These are phyloP conservation scores for Hirudinaria manillensis DNA, from an alignment of 2,888 invertebrate species.

Conservation along the genomic window DNA sequence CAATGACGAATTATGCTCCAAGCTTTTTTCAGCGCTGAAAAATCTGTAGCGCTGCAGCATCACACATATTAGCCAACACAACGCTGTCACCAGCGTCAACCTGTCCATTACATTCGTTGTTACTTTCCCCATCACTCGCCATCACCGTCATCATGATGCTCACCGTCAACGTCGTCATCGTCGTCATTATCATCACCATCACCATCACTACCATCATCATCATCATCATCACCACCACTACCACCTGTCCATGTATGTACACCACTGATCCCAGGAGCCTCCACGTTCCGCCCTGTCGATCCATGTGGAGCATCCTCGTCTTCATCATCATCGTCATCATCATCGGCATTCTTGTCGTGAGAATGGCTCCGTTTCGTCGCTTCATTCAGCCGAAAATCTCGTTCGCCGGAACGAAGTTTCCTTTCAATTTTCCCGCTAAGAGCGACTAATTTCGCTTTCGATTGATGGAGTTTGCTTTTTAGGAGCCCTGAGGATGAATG, in stretches of 20 bases:
- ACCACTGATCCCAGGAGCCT: conserved; percentile 75
- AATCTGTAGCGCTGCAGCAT: too few species aligned
- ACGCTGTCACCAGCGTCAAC: background rate
- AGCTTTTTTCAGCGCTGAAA: too few species aligned
- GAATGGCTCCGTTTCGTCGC: too few species aligned
- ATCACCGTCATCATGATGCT: background rate
- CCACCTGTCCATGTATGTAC: conserved; percentile 72
- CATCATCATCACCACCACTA: conserved; percentile 24
- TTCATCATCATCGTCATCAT: conserved; percentile 8
- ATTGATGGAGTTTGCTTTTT: too few species aligned
- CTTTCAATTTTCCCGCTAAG: too few species aligned
- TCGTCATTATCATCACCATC: conserved; percentile 24
- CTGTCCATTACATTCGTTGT: background rate
- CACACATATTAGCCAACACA: background rate
- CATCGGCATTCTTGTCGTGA: conserved; percentile 14
- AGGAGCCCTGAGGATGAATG: too few species aligned
- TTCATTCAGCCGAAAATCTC: too few species aligned
- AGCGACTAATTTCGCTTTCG: too few species aligned
- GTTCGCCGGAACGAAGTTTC: too few species aligned
- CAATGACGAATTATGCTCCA: too few species aligned
- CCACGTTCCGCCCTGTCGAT: conserved; percentile 80
- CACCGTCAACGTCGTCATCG: conserved; percentile 14
- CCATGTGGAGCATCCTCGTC: conserved; percentile 71
- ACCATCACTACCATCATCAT: conserved; percentile 27
- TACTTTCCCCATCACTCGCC: background rate